Percentiles rank a stretch among this genome's conserved stretches.
Conservation (phyloP, 1,140 invertebrate genomes). For the Heterodera schachtii region DNA sequence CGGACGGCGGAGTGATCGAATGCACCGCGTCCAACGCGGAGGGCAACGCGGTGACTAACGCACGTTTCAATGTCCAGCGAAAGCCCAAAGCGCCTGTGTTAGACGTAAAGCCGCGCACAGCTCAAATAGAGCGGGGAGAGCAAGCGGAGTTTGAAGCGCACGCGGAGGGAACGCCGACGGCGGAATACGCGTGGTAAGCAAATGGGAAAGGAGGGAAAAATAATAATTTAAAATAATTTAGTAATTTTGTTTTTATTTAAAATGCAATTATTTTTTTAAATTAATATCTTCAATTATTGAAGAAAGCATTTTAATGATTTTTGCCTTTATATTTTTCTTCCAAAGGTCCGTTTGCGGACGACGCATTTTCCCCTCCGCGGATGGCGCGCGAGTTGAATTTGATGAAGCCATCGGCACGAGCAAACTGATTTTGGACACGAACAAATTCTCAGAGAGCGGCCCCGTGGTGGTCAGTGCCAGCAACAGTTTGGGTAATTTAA, state of each 20-base stretch:
- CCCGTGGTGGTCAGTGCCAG: conserved; percentile 53
- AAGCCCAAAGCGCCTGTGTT: conserved; percentile 50
- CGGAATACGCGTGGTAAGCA: conserved; percentile 54
- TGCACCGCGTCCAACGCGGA: conserved; percentile 57
- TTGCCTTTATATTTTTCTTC: conserved; percentile 12
- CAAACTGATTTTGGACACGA: conserved; percentile 55
- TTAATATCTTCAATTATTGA: background rate
- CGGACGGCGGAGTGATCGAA: conserved; percentile 52
- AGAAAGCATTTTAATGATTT: background rate
- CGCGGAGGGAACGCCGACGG: conserved; percentile 51
- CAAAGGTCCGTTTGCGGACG: conserved; percentile 34
- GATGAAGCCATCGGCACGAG: conserved; percentile 40
- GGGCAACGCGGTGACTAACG: conserved; percentile 46
- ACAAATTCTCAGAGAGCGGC: conserved; percentile 42
- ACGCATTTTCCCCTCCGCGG: conserved; percentile 45
- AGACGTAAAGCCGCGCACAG: conserved; percentile 46
- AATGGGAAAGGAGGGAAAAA: no score
- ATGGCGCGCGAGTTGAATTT: conserved; percentile 53
- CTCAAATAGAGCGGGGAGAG: conserved; percentile 53
- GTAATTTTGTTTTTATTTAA: no score
- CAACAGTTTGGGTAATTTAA: conserved; percentile 41
- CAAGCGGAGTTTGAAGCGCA: conserved; percentile 58
- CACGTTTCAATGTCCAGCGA: conserved; percentile 51
- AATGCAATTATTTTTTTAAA: background rate
- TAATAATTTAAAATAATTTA: no score